Evolutionary conservation across 2,888 invertebrate species (phyloP).

Genomic region (Rhabditophanes sp.): DNA sequence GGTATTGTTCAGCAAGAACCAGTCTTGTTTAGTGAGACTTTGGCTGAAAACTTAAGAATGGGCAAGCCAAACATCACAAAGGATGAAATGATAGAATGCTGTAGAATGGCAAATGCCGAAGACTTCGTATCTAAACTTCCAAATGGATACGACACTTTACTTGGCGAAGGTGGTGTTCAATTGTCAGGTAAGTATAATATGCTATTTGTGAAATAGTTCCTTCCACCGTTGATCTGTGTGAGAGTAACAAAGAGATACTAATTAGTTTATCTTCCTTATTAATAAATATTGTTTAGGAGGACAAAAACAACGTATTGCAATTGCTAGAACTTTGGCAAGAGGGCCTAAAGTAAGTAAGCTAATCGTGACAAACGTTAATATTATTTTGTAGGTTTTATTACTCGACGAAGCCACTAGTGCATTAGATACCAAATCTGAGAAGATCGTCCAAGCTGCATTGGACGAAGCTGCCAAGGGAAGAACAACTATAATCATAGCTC

Average conservation of each 20-base stretch:
- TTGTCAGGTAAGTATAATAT: no score
- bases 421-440: constrained; percentile 18
- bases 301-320: constrained; percentile 6
- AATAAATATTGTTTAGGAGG: not conserved
- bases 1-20: constrained; percentile 39
- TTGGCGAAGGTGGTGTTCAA: constrained; percentile 8
- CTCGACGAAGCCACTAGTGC: constrained; percentile 16
- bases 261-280: not conserved
- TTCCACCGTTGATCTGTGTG: constrained; percentile 4
- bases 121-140: constrained; percentile 29
- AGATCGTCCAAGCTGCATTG: constrained; percentile 18
- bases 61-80: constrained; percentile 20
- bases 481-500: constrained; percentile 16
- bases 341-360: constrained; percentile 5
- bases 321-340: constrained; percentile 5
- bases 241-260: constrained; percentile 4
- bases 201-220: not conserved
- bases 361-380: not conserved
- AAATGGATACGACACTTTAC: constrained; percentile 11
- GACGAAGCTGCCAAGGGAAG: constrained; percentile 21
- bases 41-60: constrained; percentile 16
- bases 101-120: constrained; percentile 34
- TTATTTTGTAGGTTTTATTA: no score
- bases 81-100: constrained; percentile 24
- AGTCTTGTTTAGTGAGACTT: constrained; percentile 26